Percentiles rank a stretch among this genome's conserved stretches.
phyloP scores from a whole-genome alignment of 2,797 vertebrate species.

The Sandelia bainsii region DNA sequence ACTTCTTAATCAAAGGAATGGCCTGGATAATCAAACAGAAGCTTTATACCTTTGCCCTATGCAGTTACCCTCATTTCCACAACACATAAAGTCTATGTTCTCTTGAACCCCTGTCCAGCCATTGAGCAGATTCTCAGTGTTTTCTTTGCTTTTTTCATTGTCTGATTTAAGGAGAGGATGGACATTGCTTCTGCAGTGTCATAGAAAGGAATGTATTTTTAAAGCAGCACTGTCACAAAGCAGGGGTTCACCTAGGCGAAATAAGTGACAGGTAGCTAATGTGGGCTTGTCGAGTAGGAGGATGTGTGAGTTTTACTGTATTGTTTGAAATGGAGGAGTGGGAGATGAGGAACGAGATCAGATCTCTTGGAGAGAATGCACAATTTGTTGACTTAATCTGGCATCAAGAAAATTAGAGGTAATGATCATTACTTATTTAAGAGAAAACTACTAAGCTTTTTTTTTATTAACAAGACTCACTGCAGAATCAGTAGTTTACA shows the following conservation, averaged over 20 bases:
- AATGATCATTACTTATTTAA: slow-evolving; percentile 63
- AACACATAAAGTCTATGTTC: not conserved
- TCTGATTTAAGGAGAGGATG: slow-evolving; percentile 9
- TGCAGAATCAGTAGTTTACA: slow-evolving; percentile 48
- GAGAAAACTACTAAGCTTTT: slow-evolving; percentile 40
- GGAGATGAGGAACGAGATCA: slow-evolving; percentile 76
- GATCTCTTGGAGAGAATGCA: slow-evolving; percentile 58
- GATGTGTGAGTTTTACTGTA: slow-evolving; percentile 71
- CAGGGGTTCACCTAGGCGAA: not conserved
- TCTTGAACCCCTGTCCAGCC: slow-evolving; percentile 3
- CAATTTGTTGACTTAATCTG: slow-evolving; percentile 61
- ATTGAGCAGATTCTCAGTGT: slow-evolving; percentile 1
- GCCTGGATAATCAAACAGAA: no score
- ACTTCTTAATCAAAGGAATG: no score
- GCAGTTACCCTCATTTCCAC: no score
- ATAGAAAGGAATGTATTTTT: slow-evolving; percentile 21
- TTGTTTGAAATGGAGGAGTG: slow-evolving; percentile 71
- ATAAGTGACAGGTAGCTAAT: not conserved
- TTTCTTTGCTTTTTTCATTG: not conserved
- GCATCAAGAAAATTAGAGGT: slow-evolving; percentile 61
- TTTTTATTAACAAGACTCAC: slow-evolving; percentile 22
- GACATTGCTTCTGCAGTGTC: not conserved
- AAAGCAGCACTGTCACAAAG: slow-evolving; percentile 9
- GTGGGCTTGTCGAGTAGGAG: slow-evolving; percentile 66
- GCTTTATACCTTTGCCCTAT: no score